Base-by-base conservation (phyloP, 1,140 invertebrate genomes). In the Andrena cerasifolii region DNA sequence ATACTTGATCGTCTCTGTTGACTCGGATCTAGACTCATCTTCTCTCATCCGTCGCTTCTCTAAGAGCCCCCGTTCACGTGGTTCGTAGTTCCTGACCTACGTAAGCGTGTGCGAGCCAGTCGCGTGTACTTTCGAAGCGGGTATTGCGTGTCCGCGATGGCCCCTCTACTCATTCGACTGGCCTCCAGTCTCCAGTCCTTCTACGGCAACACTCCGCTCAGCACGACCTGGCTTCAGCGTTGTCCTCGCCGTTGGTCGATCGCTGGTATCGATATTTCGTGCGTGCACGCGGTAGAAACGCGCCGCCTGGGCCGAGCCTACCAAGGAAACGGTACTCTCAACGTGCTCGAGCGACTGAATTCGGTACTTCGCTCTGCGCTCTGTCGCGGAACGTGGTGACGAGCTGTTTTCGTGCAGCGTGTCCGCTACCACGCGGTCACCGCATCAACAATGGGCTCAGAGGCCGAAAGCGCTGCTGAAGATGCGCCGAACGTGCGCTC, bases 161-260 rank as follows among this genome's bases (percentile, higher is more conserved):
- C 87, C 84, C 79, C 85, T 84, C 87, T 87, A 88, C 82, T 51
- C 68, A 47, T 77, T 70, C 70, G 61, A 81, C 74, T 79, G 86
- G 86, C 82, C 86, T 82, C 87, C 88, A 85, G 86, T 86, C 82
- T 70, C 78, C 89, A 82, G 88, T 89, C 91, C 91, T 88, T 92
- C 88, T 92, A 92, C 88, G 91, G 91, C 89, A 91, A 90, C 87
- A 89, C 85, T 86, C 81, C 33, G 31, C 73, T 65, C 72, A 54
- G 66, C 59, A 18, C 47, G 65, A 47, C 18, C 14, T n/a, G 47
- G 43, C 62, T 72, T 49, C 54, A 28, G 49, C 80, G 70, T 70
- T 71, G 51, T 75, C 83, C 61, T 80, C 82, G 82, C 56, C 82
- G 58, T 10, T 36, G 51, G 58, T 21, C 72, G 78, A 85, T 85